Base-by-base conservation (phyloP, 2,888 invertebrate species). In the Phengaris arion region DNA sequence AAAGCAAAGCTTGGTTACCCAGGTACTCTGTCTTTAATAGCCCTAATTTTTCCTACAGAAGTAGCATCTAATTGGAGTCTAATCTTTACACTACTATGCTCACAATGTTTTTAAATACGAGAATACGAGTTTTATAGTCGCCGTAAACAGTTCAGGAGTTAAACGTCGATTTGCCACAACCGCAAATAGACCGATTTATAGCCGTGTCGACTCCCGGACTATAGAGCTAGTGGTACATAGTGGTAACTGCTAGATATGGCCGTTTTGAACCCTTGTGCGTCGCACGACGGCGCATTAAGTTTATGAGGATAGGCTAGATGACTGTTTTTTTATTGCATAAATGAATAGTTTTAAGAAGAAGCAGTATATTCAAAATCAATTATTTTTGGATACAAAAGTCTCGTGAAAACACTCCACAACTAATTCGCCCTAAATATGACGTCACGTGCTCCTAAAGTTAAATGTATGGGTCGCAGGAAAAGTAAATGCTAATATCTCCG, bases 91-190 rank as follows among this genome's bases (percentile, higher is more conserved):
- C 59, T 9, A 59, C 10, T 10, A 2, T 45, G 35, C 64, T 35
- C 35, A 10, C 10, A 35, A 64, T 35, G 7, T 45, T 64, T 64
- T 64, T 64, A 35, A 35, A 48, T 70, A 13, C 22, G 8, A 74
- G 85, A 87, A 86, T 84, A 86, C 85, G 82, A 83, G 84, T 85
- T 90, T 90, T 87, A 90, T 84, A 85, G 83, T 80, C 73, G 81
- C 81, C 83, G 85, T 91, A 87, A 90, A 91, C 84, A 82, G 84
- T 83, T 84, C 81, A 90, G 87, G 89, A 89, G 88, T 88, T 89
- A 86, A 89, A 89, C 84, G 84, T 81, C 86, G 84, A 87, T 90
- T 89, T 84, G 85, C 83, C 83, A 81, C 80, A 78, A 87, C 91
- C 91, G 83, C 91, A 86, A 90, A 89, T 87, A 86, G 85, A 79